A percentile compares a stretch with the other conserved stretches of the same genome.
Evolutionary conservation across 2,113 vertebrate species (phyloP).

Genomic region (Serilophus lunatus): DNA sequence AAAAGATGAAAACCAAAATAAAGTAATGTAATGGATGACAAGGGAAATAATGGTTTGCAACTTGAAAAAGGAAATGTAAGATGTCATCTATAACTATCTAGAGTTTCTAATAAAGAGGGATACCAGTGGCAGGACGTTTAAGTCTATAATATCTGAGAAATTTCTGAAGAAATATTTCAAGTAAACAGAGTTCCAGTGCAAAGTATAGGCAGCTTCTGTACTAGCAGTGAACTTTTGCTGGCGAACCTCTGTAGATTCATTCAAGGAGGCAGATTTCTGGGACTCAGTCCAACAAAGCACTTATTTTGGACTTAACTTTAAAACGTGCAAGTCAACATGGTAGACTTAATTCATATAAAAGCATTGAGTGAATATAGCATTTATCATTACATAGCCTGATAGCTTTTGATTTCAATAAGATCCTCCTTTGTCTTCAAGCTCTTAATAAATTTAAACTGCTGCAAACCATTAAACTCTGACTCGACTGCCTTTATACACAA

Average conservation of each 20-base stretch:
- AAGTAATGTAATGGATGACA: not conserved
- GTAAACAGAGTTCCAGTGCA: not conserved
- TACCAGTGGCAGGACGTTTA: not conserved
- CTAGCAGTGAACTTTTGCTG: not conserved
- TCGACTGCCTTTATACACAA: not conserved
- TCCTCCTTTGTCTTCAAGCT: not conserved
- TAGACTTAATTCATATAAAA: constrained; percentile 1
- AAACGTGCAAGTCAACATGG: not conserved
- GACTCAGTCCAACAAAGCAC: constrained; percentile 23
- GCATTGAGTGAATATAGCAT: not conserved
- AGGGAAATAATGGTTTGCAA: not conserved
- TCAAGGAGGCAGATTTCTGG: not conserved
- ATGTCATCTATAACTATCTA: not conserved
- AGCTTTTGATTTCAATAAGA: not conserved
- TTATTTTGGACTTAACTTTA: constrained; percentile 15
- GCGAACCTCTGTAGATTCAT: not conserved
- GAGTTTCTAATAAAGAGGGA: not conserved
- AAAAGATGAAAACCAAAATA: not conserved
- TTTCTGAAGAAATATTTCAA: not conserved
- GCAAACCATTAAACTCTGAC: not conserved
- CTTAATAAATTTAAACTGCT: not conserved
- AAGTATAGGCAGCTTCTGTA: not conserved
- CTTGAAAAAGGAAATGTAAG: not conserved
- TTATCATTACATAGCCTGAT: not conserved
- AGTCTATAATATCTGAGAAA: not conserved